A percentile compares a stretch with the other conserved stretches of the same genome.
Evolutionary conservation across 2,113 vertebrate species (phyloP).

Genomic region (Thamnaconus septentrionalis): DNA sequence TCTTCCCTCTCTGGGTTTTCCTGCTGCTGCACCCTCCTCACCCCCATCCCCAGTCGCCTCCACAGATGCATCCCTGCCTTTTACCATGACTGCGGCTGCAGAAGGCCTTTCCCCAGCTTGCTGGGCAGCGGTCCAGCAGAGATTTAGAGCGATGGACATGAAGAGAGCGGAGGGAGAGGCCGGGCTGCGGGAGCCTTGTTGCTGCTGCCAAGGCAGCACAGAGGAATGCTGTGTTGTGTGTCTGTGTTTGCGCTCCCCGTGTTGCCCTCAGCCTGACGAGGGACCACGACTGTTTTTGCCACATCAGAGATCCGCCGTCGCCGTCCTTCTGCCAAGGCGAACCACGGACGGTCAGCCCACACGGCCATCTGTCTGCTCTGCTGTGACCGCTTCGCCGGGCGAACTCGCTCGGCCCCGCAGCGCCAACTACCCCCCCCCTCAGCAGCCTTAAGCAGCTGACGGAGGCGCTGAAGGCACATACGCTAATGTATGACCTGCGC

Average conservation of each 20-base stretch:
- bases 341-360: conserved; percentile 14
- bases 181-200: conserved; percentile 1
- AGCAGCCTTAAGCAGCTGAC: conserved; percentile 26
- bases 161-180: conserved; percentile 8
- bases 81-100: background rate
- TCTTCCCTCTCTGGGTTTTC: no score
- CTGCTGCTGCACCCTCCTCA: no score
- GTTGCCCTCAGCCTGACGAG: conserved; percentile 9
- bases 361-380: conserved; percentile 52
- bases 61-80: conserved; percentile 2
- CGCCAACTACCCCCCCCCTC: conserved; percentile 26
- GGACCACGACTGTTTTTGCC: conserved; percentile 31
- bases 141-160: conserved; percentile 24
- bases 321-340: conserved; percentile 40
- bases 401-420: conserved; percentile 4
- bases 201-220: conserved; percentile 47
- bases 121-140: conserved; percentile 33
- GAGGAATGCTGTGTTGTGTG: conserved; percentile 37
- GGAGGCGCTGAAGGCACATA: conserved; percentile 25
- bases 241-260: conserved; percentile 42
- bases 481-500: conserved; percentile 14
- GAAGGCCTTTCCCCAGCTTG: conserved; percentile 28
- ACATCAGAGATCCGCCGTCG: conserved; percentile 42
- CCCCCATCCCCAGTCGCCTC: background rate
- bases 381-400: conserved; percentile 29